A percentile compares a stretch with the other conserved stretches of the same genome.
phyloP scores from a whole-genome alignment of 2,888 invertebrate genomes.

The Tipula confusa region DNA sequence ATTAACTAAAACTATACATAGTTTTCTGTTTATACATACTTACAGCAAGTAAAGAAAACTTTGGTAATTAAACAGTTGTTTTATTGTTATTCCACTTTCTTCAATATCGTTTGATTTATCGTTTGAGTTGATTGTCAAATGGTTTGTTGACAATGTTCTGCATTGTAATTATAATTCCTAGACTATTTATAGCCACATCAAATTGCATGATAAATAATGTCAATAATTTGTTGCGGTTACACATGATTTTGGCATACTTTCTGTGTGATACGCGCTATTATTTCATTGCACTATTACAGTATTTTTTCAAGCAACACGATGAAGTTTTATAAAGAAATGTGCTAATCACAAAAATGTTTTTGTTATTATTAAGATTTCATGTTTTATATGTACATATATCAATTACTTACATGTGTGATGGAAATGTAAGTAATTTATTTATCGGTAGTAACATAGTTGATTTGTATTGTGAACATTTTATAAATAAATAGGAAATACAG shows the following conservation, averaged over 20 bases:
- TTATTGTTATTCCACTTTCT: not conserved
- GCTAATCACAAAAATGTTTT: not conserved
- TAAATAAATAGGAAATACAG: not conserved
- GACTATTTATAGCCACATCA: not conserved
- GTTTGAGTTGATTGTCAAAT: not conserved
- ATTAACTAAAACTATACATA: not conserved
- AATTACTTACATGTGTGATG: not conserved
- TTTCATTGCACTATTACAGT: not conserved
- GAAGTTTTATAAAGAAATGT: not conserved
- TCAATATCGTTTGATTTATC: not conserved
- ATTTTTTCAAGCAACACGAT: not conserved
- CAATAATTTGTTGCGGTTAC: not conserved
- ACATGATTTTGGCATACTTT: not conserved
- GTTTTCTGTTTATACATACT: not conserved
- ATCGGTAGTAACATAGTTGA: not conserved
- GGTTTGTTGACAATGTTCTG: not conserved
- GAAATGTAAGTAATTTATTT: not conserved
- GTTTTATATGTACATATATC: not conserved
- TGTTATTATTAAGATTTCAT: not conserved
- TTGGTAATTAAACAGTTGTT: not conserved
- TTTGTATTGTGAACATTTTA: not conserved
- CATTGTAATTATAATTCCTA: not conserved
- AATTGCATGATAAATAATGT: not conserved
- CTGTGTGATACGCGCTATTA: not conserved
- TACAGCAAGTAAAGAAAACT: not conserved